Evolutionary conservation across 2,797 vertebrate genomes (phyloP), one percentile per base, ranked within the genome.

Genomic region (Lutjanus campechanus): DNA sequence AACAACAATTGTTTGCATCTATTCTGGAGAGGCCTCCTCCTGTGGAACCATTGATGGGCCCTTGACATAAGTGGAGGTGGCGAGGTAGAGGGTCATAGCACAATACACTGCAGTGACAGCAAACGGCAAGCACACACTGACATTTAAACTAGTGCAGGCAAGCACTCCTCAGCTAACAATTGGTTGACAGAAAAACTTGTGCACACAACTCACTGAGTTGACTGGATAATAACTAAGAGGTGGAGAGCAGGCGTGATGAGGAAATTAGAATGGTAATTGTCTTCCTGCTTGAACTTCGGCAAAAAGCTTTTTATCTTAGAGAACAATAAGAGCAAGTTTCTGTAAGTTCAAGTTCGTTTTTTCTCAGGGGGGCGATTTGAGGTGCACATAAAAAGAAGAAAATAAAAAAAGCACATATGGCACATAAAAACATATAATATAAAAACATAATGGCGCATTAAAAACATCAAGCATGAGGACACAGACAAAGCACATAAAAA

Each of bases 71-170:
- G 83, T 68, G 63, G 67, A 70, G 54, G 55, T 64, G 64, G 44
- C 11, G 12, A 76, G 25, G 80, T 66, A 43, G 49, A 77, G 61
- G 81, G 81, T 81, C 56, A 55, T 50, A 17, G 47, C 78, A 47
- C 15, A 0, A 8, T 60, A 25, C 56, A 73, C 59, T 55, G 76
- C 55, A 54, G 62, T 72, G 29, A 84, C 69, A 78, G 81, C 73
- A 69, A 62, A 69, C 63, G 73, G 74, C 78, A 67, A 58, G 69
- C 68, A 81, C 19, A 85, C 53, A 67, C 62, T 78, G 68, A 76
- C 69, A 66, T 88, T 79, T 83, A 66, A 62, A 62, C 60, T 17
- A 50, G 44, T 12, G 5, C 54, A 56, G 10, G 5, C 54, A 56
- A 77, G 63, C 54, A 11, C 16, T 17, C 44, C 56, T 68, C 50